Evolutionary conservation across 2,888 invertebrate genomes (phyloP).

Genomic region (Anthophora plumipes): DNA sequence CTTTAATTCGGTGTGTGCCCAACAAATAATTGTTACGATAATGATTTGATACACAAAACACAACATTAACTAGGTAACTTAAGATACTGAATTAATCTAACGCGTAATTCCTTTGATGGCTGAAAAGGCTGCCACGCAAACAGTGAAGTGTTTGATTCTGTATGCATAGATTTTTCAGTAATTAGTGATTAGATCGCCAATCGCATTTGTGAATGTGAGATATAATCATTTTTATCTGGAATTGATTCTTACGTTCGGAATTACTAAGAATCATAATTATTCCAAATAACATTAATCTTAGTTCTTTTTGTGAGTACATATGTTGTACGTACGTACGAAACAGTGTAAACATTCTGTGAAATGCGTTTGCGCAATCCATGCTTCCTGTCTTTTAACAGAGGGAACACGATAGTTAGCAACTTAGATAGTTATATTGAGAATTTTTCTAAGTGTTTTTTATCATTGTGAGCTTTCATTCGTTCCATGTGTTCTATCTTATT

Average conservation of each 20-base stretch:
- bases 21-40: conserved; percentile 83
- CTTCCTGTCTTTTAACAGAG: conserved; percentile 74
- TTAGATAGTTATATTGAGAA: conserved; percentile 64
- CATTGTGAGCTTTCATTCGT: conserved; percentile 61
- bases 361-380: conserved; percentile 73
- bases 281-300: conserved; percentile 70
- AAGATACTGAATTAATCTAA: conserved; percentile 83
- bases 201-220: conserved; percentile 67
- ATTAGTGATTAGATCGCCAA: conserved; percentile 70
- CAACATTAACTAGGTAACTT: conserved; percentile 83
- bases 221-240: conserved; percentile 65
- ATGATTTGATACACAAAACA: conserved; percentile 83
- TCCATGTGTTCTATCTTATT: conserved; percentile 55
- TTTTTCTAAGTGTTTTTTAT: conserved; percentile 65
- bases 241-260: conserved; percentile 67
- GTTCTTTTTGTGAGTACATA: conserved; percentile 67
- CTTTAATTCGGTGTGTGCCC: conserved; percentile 84
- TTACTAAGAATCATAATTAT: conserved; percentile 70
- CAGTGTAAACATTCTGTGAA: conserved; percentile 69
- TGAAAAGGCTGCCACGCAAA: conserved; percentile 79
- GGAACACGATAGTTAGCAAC: conserved; percentile 63
- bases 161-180: conserved; percentile 71
- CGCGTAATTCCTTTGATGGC: conserved; percentile 81
- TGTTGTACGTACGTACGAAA: conserved; percentile 76
- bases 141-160: conserved; percentile 76